Evolutionary conservation across 2,113 vertebrate species (phyloP), one percentile per base, ranked within the genome.

Genomic region (Melospiza georgiana): DNA sequence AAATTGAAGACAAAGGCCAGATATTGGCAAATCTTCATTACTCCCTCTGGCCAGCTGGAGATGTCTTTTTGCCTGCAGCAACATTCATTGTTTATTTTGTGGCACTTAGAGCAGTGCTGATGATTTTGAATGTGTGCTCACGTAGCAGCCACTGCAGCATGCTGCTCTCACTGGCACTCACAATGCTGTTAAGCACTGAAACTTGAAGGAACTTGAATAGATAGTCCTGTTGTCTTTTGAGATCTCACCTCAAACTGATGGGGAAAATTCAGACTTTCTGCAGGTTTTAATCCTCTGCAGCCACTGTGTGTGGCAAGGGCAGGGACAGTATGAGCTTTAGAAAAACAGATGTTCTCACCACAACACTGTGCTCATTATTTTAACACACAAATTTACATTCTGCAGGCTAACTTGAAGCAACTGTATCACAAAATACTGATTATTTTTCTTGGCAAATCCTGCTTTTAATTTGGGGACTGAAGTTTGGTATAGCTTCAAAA

Each of bases 121-220:
- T 37, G 20, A 80, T 37, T 73, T 10, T 77, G 48, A 89, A 63
- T 15, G 30, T 4, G 33, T 1, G 2, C 35, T 73, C 1, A 67
- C 31, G 14, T 12, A 61, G 35, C 2, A 5, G 39, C 35, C 63
- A 30, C 22, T 46, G 48, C 84, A 58, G 5, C 28, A 18, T 2
- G 15, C 68, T 51, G n/a, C 58, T 65, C 15, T 43, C n/a, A 33
- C 24, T 37, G 33, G 24, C 19, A n/a, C 18, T n/a, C 77, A 58
- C 12, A 44, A 12, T 0, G 0, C 69, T 52, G 12, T 12, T 57
- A 61, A 11, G 28, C 39, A 37, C 8, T 11, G 58, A 48, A 71
- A 80, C 35, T 30, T 33, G 23, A 39, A 87, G 20, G 30, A 87
- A 63, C 10, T 4, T 30, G 37, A 72, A n/a, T 24, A 24, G 10